Evolutionary conservation across 2,888 invertebrate species (phyloP).

Genomic region (Serripes groenlandicus): DNA sequence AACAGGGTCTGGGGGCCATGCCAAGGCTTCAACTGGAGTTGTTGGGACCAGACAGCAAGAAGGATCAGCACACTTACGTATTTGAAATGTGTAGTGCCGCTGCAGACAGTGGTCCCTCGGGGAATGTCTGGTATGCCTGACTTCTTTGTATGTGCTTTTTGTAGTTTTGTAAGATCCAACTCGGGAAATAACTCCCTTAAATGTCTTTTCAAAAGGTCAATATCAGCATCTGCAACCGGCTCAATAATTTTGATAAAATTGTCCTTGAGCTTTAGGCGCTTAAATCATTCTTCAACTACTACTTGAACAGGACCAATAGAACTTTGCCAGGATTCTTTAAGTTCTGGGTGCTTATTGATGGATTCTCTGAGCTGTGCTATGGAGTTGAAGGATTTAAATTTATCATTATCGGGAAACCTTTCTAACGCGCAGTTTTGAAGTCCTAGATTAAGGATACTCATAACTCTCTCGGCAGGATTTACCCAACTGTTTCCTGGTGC

Average conservation of each 20-base stretch:
- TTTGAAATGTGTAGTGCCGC: conserved; percentile 51
- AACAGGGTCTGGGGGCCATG: conserved; percentile 59
- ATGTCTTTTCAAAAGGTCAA: conserved; percentile 35
- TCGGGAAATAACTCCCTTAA: conserved; percentile 33
- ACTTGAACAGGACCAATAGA: conserved; percentile 30
- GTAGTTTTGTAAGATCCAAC: conserved; percentile 25
- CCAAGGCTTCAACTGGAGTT: background rate
- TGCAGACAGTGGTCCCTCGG: conserved; percentile 39
- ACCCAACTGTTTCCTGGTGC: conserved; percentile 50
- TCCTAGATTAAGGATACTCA: conserved; percentile 44
- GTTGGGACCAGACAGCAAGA: conserved; percentile 53
- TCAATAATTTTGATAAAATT: background rate
- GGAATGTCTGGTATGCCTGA: conserved; percentile 32
- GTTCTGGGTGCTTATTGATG: background rate
- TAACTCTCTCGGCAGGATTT: conserved; percentile 50
- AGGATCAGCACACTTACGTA: conserved; percentile 55
- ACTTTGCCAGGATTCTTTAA: conserved; percentile 4
- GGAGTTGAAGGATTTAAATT: background rate
- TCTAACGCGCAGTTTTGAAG: conserved; percentile 38
- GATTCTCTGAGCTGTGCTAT: conserved; percentile 10
- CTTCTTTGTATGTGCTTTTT: conserved; percentile 38
- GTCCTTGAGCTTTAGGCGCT: conserved; percentile 30
- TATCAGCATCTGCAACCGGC: conserved; percentile 19
- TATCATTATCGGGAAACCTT: background rate
- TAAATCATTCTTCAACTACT: conserved; percentile 22